Evolutionary conservation across 1,140 invertebrate genomes (phyloP).

Genomic region (Manduca sexta): DNA sequence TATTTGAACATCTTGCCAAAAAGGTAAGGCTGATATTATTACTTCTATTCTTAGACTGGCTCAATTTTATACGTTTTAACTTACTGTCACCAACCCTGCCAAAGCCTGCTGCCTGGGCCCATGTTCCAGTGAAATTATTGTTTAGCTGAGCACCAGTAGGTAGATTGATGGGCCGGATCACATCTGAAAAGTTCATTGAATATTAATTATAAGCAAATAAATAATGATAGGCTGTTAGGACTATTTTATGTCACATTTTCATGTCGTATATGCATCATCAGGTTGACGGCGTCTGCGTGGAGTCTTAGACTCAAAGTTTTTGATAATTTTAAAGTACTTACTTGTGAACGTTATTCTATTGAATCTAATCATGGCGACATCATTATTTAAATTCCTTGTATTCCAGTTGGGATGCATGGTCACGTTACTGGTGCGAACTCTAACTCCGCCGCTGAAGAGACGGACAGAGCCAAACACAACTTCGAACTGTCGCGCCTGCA

Average conservation of each 20-base stretch:
- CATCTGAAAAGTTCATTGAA: constrained; percentile 17
- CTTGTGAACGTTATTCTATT: not conserved
- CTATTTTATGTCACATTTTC: too few relatives aligned
- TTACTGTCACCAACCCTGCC: constrained; percentile 14
- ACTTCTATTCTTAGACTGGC: too few relatives aligned
- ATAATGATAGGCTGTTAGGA: too few relatives aligned
- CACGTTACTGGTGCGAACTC: constrained; percentile 10
- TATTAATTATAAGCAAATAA: too few relatives aligned
- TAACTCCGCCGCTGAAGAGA: constrained; percentile 14
- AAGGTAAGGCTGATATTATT: too few relatives aligned
- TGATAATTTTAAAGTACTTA: not conserved
- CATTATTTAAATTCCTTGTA: constrained; percentile 13
- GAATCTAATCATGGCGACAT: constrained; percentile 16
- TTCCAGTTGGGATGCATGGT: constrained; percentile 14
- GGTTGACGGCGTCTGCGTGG: too few relatives aligned
- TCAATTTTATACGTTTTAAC: too few relatives aligned
- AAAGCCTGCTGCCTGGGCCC: constrained; percentile 13
- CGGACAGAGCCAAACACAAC: constrained; percentile 11
- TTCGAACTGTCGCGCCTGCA: constrained; percentile 5
- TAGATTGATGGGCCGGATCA: constrained; percentile 12
- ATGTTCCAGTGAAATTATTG: constrained; percentile 10
- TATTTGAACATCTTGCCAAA: too few relatives aligned
- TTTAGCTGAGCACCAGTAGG: constrained; percentile 8
- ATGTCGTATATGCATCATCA: too few relatives aligned
- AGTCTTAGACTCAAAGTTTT: too few relatives aligned